These are phyloP conservation scores for Rhincodon typus DNA, from an alignment of 2,797 vertebrate species.

Conservation along the genomic window DNA sequence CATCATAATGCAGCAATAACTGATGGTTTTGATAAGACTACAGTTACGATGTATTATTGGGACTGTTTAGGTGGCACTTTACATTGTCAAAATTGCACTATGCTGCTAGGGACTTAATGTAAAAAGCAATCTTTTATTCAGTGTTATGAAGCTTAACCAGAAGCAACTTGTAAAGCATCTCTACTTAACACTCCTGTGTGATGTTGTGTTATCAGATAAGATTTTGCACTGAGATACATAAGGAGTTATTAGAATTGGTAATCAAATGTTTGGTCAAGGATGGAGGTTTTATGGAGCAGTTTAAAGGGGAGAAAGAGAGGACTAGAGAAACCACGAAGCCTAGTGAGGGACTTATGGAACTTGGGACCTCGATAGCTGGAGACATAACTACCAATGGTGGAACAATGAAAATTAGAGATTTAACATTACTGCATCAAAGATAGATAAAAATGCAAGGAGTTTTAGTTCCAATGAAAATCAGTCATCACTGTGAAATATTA, in stretches of 20 bases:
- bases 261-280: neutral
- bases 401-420: neutral
- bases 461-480: neutral
- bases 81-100: neutral
- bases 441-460: neutral
- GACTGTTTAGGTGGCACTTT: neutral
- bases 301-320: neutral
- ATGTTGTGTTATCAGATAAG: neutral
- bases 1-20: too few relatives aligned
- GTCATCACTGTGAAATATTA: neutral
- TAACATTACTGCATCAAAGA: neutral
- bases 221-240: neutral
- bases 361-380: neutral
- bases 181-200: too few relatives aligned
- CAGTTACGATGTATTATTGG: neutral
- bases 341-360: neutral
- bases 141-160: neutral
- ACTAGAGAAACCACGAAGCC: neutral
- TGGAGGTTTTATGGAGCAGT: neutral
- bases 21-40: neutral
- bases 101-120: neutral
- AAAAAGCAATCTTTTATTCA: neutral
- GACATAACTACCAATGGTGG: neutral
- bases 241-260: too few relatives aligned
- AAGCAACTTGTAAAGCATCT: neutral